These are phyloP conservation scores for Psilanteris sp. DNA, from an alignment of 1,140 invertebrate genomes.

Conservation along the genomic window DNA sequence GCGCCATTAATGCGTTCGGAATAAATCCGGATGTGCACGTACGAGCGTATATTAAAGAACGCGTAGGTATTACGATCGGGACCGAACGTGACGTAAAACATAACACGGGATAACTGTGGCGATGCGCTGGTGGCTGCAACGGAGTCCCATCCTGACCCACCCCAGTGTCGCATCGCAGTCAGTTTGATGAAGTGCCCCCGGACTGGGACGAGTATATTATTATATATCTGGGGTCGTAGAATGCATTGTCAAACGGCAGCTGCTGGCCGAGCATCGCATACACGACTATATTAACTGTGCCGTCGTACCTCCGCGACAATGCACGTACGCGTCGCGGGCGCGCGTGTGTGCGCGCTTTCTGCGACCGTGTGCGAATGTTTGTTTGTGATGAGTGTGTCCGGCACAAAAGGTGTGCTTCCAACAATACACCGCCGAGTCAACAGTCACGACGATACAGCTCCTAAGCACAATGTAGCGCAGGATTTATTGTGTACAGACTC, in stretches of 20 bases:
- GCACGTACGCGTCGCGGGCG: constrained; percentile 21
- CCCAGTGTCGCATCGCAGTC: constrained; percentile 68
- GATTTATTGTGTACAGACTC: constrained; percentile 76
- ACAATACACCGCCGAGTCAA: constrained; percentile 78
- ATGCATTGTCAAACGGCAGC: constrained; percentile 77
- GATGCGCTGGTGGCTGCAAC: constrained; percentile 21
- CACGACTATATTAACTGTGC: constrained; percentile 76
- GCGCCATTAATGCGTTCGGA: constrained; percentile 33
- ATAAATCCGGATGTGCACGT: constrained; percentile 15
- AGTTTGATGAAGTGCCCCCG: constrained; percentile 75
- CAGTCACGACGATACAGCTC: constrained; percentile 75
- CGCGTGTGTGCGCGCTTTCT: constrained; percentile 36
- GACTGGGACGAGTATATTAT: constrained; percentile 76
- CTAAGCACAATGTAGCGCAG: constrained; percentile 76
- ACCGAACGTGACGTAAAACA: constrained; percentile 36
- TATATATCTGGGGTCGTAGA: constrained; percentile 72
- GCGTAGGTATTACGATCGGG: constrained; percentile 1
- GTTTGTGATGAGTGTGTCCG: constrained; percentile 74
- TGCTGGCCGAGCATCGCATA: constrained; percentile 66
- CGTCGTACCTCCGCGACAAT: constrained; percentile 49
- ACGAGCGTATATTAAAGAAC: constrained; percentile 34
- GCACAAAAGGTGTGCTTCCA: constrained; percentile 76
- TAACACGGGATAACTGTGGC: constrained; percentile 35
- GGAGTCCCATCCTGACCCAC: constrained; percentile 55
- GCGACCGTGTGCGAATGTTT: constrained; percentile 71